Conservation (phyloP, 2,888 invertebrate species). For the Caenorhabditis wallacei region DNA sequence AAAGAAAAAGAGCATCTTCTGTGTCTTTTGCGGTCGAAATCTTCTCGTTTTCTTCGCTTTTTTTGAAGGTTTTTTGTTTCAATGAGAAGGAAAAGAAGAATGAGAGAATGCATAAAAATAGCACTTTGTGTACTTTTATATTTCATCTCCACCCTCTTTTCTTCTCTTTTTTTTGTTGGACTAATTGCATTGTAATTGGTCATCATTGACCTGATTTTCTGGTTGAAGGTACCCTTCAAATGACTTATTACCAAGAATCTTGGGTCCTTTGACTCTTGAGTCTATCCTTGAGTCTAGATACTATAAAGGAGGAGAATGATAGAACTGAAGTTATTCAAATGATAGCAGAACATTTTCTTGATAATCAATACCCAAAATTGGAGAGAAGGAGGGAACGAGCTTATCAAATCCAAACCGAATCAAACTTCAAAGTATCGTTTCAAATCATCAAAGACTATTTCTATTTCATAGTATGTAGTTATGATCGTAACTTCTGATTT, state of each 20-base stretch:
- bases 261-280: too few species aligned
- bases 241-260: neutral
- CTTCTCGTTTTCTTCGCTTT: conserved; percentile 14
- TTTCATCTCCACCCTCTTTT: neutral
- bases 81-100: conserved; percentile 14
- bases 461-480: too few species aligned
- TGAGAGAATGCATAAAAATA: conserved; percentile 24
- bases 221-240: conserved; percentile 1
- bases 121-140: conserved; percentile 26
- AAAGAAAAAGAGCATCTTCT: conserved; percentile 3
- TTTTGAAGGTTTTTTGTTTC: conserved; percentile 24
- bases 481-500: too few species aligned
- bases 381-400: too few species aligned
- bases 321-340: too few species aligned
- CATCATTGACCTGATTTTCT: neutral
- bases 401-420: too few species aligned
- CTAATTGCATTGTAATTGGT: neutral
- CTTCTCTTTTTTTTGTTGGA: neutral
- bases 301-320: too few species aligned
- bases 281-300: too few species aligned
- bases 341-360: too few species aligned
- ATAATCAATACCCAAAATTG: too few species aligned
- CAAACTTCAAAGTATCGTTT: too few species aligned
- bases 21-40: conserved; percentile 14
- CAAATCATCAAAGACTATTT: too few species aligned